Percentiles rank a stretch among this genome's conserved stretches.
phyloP scores from a whole-genome alignment of 2,888 invertebrate species.

The Tenthredo mesomela region DNA sequence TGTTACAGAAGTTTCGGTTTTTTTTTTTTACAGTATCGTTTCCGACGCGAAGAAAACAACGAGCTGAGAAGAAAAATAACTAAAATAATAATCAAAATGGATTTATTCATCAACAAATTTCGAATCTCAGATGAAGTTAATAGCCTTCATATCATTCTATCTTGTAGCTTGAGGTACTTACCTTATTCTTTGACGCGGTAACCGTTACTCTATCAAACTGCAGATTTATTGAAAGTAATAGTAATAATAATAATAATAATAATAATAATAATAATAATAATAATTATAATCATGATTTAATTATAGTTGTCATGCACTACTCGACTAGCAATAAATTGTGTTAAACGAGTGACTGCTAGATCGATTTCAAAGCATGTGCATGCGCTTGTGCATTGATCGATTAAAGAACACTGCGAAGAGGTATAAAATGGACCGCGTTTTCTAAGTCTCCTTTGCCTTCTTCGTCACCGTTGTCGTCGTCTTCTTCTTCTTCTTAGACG shows the following conservation, averaged over 20 bases:
- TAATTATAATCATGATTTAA: not conserved
- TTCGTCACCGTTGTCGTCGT: not conserved
- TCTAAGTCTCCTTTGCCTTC: not conserved
- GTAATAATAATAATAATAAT: not conserved
- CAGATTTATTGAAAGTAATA: not conserved
- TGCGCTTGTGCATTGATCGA: not conserved
- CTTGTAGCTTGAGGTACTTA: not conserved
- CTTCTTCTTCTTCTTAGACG: conserved; percentile 2
- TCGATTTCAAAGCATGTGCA: not conserved
- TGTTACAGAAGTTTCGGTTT: too few species aligned
- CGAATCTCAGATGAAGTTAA: not conserved
- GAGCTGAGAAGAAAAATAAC: too few species aligned
- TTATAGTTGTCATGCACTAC: not conserved
- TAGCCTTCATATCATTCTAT: not conserved
- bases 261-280: not conserved
- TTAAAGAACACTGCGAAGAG: not conserved
- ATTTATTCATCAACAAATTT: not conserved
- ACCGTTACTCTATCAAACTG: not conserved
- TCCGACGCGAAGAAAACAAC: too few species aligned
- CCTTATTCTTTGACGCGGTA: not conserved
- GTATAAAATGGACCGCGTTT: not conserved
- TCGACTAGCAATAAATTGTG: not conserved
- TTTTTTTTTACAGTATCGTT: too few species aligned
- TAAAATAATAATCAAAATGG: too few species aligned
- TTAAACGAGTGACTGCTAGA: not conserved